phyloP scores from a whole-genome alignment of 2,113 vertebrate genomes.

The Labrus mixtus region DNA sequence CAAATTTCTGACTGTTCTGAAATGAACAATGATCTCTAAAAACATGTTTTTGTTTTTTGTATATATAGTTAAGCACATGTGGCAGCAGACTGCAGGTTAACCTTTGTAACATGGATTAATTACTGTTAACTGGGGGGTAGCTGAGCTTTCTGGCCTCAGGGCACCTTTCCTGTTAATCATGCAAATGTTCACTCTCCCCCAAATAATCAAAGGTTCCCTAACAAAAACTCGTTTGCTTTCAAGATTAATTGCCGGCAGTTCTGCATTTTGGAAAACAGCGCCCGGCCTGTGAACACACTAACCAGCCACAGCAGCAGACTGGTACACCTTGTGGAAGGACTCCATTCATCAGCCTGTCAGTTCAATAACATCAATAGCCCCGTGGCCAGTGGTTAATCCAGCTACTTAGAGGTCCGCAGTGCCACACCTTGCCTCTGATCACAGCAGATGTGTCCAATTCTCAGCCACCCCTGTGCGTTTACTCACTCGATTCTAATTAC shows the following conservation, averaged over 20 bases:
- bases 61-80: conserved; percentile 16
- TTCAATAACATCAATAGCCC: conserved; percentile 78
- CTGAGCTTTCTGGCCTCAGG: conserved; percentile 30
- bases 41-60: no score
- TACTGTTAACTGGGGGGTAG: conserved; percentile 26
- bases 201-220: conserved; percentile 54
- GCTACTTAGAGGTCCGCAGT: conserved; percentile 67
- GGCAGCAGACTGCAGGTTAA: conserved; percentile 26
- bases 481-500: conserved; percentile 55
- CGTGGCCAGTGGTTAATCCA: conserved; percentile 76
- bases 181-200: conserved; percentile 27
- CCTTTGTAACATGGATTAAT: conserved; percentile 43
- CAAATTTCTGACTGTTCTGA: no score
- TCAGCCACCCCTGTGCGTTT: conserved; percentile 41
- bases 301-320: conserved; percentile 43
- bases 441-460: conserved; percentile 65
- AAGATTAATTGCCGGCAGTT: conserved; percentile 41
- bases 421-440: conserved; percentile 70
- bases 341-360: conserved; percentile 74
- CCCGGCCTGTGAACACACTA: conserved; percentile 37
- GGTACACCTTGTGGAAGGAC: conserved; percentile 60
- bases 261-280: conserved; percentile 18
- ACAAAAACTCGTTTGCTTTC: conserved; percentile 44
- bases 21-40: neutral
- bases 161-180: conserved; percentile 50